These are phyloP conservation scores for Cranoglanis bouderius DNA, from an alignment of 2,113 vertebrate species.

Conservation along the genomic window DNA sequence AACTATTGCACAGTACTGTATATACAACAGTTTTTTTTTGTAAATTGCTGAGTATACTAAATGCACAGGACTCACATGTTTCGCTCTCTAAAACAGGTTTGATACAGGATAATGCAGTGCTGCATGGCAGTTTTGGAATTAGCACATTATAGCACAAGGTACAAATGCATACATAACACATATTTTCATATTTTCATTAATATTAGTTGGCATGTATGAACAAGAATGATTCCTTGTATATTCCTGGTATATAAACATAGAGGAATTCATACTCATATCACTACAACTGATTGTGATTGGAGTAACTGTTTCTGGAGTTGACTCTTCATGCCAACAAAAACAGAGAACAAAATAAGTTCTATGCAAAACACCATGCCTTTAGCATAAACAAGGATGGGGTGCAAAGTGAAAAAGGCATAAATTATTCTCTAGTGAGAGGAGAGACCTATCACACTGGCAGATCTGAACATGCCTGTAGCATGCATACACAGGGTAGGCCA, in stretches of 20 bases:
- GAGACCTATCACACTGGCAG: constrained; percentile 51
- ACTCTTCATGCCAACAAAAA: constrained; percentile 31
- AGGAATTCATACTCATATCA: neutral
- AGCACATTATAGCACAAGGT: neutral
- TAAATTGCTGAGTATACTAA: neutral
- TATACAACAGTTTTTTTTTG: neutral
- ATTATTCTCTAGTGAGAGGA: constrained; percentile 49
- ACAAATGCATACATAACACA: neutral
- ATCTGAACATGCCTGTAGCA: constrained; percentile 67
- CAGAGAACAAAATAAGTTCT: constrained; percentile 7
- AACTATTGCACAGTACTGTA: no score
- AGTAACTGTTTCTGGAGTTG: neutral
- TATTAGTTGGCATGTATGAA: constrained; percentile 32
- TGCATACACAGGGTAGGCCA: constrained; percentile 54
- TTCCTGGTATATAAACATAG: neutral
- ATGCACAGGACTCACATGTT: neutral
- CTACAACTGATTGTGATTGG: neutral
- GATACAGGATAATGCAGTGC: neutral
- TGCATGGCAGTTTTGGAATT: neutral
- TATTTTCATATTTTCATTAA: neutral
- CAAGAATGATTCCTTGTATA: constrained; percentile 34
- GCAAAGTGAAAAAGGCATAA: constrained; percentile 35
- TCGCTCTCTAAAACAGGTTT: neutral
- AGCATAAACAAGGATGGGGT: neutral
- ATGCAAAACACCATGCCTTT: constrained; percentile 28